Evolutionary conservation across 1,140 invertebrate species (phyloP).

Genomic region (Mesaphorura yosii): DNA sequence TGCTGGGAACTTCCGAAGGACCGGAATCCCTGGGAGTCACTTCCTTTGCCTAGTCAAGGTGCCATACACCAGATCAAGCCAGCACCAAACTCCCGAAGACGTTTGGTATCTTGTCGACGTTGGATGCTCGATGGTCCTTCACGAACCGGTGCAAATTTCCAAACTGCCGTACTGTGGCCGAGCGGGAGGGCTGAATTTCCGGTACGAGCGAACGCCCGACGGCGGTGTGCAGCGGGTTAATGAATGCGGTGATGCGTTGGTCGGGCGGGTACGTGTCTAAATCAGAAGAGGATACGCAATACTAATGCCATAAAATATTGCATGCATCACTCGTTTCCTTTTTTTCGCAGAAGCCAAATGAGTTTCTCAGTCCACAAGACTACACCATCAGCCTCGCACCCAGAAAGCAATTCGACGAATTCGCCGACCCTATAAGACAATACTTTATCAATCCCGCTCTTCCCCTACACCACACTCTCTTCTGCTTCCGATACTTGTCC

Average conservation of each 20-base stretch:
- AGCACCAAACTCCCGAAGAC: too few species aligned
- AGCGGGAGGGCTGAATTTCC: neutral
- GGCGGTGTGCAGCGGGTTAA: neutral
- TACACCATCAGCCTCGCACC: too few species aligned
- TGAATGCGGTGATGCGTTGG: neutral
- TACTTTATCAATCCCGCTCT: neutral
- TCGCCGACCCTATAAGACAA: neutral
- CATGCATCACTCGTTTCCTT: neutral
- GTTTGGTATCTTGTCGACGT: neutral
- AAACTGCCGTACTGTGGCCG: neutral
- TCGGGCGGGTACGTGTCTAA: neutral
- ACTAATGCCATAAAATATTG: too few species aligned
- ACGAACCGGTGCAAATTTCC: neutral
- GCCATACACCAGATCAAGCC: too few species aligned
- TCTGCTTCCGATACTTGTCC: neutral
- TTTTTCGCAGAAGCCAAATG: neutral
- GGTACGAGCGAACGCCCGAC: neutral
- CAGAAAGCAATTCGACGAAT: neutral
- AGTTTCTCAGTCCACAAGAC: neutral
- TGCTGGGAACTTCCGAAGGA: constrained; percentile 17
- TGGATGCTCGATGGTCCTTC: neutral
- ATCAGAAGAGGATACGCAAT: too few species aligned
- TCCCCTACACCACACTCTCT: neutral
- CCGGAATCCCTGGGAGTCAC: constrained; percentile 15
- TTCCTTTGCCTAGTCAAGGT: constrained; percentile 3